Evolutionary conservation across 2,888 invertebrate species (phyloP).

Genomic region (Elmis aenea): DNA sequence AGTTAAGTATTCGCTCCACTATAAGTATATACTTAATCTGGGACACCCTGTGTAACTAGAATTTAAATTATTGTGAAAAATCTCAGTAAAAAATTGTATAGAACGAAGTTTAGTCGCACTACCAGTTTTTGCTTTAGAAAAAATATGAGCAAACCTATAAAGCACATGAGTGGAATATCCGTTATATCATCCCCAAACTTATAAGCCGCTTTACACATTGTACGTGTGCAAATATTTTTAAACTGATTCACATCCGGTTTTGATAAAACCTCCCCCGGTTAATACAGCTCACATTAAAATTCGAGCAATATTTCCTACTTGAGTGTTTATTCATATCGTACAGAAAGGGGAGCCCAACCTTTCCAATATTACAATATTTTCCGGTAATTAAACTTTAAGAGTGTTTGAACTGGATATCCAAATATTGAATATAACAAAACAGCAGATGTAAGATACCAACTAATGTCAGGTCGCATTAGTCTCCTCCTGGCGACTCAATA

Average conservation of each 20-base stretch:
- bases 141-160: too few relatives aligned
- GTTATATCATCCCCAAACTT: too few relatives aligned
- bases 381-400: slow-evolving; percentile 23
- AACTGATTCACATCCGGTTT: background rate
- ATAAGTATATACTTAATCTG: too few relatives aligned
- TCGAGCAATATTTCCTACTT: slow-evolving; percentile 8
- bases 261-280: background rate
- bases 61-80: too few relatives aligned
- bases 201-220: too few relatives aligned
- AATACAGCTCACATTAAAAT: slow-evolving; percentile 7
- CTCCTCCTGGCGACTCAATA: slow-evolving; percentile 29
- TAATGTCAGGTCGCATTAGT: slow-evolving; percentile 21
- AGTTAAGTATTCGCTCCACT: too few relatives aligned
- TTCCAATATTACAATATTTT: slow-evolving; percentile 20
- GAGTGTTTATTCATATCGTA: slow-evolving; percentile 5
- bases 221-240: background rate
- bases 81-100: too few relatives aligned
- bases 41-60: too few relatives aligned
- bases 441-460: slow-evolving; percentile 21
- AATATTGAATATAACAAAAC: slow-evolving; percentile 22
- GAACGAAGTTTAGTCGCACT: too few relatives aligned
- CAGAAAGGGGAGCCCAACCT: background rate
- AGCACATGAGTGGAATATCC: too few relatives aligned
- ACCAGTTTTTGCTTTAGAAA: too few relatives aligned
- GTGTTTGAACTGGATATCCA: slow-evolving; percentile 17